Evolutionary conservation across 2,888 invertebrate species (phyloP).

Genomic region (Minunthozetes semirufus): DNA sequence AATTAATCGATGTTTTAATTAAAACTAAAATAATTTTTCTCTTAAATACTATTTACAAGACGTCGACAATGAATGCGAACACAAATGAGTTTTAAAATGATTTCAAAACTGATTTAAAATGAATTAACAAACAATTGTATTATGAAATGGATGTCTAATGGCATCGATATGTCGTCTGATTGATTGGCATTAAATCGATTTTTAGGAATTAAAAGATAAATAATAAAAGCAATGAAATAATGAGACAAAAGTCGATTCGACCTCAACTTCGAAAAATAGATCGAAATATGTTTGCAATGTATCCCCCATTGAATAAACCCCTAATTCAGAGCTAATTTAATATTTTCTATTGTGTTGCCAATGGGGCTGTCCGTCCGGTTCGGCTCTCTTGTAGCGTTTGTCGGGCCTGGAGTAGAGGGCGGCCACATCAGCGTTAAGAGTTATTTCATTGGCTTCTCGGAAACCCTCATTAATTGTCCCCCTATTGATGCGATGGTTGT

Average conservation of each 20-base stretch:
- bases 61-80: neutral
- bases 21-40: neutral
- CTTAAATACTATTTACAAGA: slow-evolving; percentile 24
- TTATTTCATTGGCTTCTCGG: slow-evolving; percentile 38
- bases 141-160: slow-evolving; percentile 23
- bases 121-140: slow-evolving; percentile 6
- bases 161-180: slow-evolving; percentile 15
- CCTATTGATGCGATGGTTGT: neutral
- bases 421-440: slow-evolving; percentile 37
- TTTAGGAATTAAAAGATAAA: neutral
- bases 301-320: neutral
- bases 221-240: neutral
- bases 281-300: neutral
- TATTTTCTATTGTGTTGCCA: slow-evolving; percentile 31
- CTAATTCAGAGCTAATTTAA: slow-evolving; percentile 24
- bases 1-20: neutral
- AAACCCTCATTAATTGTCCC: slow-evolving; percentile 38
- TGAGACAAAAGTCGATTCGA: neutral
- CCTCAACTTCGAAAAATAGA: neutral
- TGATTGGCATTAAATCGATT: slow-evolving; percentile 11
- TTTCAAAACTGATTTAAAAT: neutral
- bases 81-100: neutral
- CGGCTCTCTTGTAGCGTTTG: slow-evolving; percentile 27
- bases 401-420: slow-evolving; percentile 36
- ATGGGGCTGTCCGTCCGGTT: slow-evolving; percentile 25